Conservation (phyloP, 2,888 invertebrate genomes). For the Therioaphis trifolii region DNA sequence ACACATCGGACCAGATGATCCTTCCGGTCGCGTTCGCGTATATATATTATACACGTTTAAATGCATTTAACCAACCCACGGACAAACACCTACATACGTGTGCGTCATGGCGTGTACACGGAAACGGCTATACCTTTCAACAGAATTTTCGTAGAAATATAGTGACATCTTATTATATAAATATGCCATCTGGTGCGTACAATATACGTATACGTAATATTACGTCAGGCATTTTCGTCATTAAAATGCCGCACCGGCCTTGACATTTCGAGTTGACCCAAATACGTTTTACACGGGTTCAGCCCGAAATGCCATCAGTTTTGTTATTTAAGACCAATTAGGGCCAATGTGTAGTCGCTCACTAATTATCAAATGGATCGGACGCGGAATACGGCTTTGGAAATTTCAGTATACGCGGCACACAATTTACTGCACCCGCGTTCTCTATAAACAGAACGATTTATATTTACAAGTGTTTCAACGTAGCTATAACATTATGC, state of each 20-base stretch:
- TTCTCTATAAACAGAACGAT: no score
- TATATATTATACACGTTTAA: conserved; percentile 45
- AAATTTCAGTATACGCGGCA: neutral
- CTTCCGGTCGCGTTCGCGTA: conserved; percentile 26
- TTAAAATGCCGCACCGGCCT: conserved; percentile 24
- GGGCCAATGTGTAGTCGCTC: neutral
- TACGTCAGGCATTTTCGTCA: conserved; percentile 15
- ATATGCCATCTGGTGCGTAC: neutral
- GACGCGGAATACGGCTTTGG: neutral
- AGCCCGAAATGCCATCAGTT: conserved; percentile 49
- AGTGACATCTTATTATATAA: conserved; percentile 7
- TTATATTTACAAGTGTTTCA: no score
- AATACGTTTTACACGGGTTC: conserved; percentile 16
- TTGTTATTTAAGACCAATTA: conserved; percentile 42
- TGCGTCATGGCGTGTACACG: conserved; percentile 2
- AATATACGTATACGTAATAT: no score
- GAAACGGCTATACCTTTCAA: conserved; percentile 13
- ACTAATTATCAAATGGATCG: conserved; percentile 30
- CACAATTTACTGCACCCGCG: neutral
- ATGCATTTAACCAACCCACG: conserved; percentile 38
- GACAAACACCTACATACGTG: conserved; percentile 40
- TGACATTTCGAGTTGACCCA: conserved; percentile 58
- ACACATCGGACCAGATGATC: conserved; percentile 35
- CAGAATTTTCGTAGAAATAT: conserved; percentile 36
- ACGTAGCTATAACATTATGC: no score